Percentiles rank a stretch among this genome's conserved stretches.
Evolutionary conservation across 2,113 vertebrate genomes (phyloP).

Genomic region (Apodemus sylvaticus): DNA sequence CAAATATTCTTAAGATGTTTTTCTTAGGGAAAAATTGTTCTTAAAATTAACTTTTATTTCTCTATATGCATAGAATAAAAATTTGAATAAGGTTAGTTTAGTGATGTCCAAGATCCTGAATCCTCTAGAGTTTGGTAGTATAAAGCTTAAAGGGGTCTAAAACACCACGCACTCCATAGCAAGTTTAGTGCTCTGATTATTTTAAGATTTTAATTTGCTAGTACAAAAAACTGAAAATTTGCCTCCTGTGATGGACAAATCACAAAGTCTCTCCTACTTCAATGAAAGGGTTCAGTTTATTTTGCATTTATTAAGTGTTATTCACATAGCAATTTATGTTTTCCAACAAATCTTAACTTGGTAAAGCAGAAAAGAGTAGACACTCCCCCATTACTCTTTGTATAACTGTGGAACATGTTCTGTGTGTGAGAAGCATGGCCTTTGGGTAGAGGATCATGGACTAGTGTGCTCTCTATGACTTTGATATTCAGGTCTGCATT

Average conservation of each 20-base stretch:
- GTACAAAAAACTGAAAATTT: neutral
- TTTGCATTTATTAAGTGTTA: neutral
- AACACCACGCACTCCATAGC: neutral
- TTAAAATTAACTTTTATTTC: conserved; percentile 35
- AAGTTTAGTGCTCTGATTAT: neutral
- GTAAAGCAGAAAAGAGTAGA: neutral
- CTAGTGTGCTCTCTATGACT: neutral
- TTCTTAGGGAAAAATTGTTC: neutral
- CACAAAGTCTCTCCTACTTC: neutral
- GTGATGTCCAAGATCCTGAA: neutral
- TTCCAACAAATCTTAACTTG: neutral
- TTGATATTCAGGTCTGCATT: neutral
- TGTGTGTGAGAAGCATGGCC: neutral
- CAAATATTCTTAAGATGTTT: neutral
- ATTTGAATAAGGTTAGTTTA: neutral
- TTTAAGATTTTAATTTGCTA: neutral
- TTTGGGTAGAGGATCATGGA: neutral
- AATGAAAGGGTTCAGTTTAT: neutral
- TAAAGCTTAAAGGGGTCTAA: neutral
- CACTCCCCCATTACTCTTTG: neutral
- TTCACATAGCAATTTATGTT: neutral
- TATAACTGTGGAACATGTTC: neutral
- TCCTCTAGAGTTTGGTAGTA: neutral
- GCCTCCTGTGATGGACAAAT: neutral
- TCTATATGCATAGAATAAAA: neutral